These are phyloP conservation scores for Heliornis fulica DNA, from an alignment of 2,113 vertebrate species.

Conservation along the genomic window DNA sequence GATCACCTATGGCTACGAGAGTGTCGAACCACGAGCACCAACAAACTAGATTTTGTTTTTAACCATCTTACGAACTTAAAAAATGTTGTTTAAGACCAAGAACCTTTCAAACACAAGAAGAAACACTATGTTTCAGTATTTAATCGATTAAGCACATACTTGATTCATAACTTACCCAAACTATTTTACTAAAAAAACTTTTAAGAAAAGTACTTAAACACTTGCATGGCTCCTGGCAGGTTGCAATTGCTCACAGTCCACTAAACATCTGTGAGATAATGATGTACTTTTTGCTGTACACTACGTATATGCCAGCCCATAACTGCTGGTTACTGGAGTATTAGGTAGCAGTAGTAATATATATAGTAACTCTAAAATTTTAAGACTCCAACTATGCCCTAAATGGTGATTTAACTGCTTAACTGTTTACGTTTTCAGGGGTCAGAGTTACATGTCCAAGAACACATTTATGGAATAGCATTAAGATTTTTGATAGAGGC, in stretches of 20 bases:
- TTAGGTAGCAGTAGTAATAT: background rate
- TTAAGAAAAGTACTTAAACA: background rate
- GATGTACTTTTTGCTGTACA: background rate
- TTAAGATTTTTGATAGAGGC: background rate
- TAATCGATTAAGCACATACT: background rate
- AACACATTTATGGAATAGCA: background rate
- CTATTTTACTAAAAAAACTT: background rate
- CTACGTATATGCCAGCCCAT: fast-evolving
- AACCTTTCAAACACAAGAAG: background rate
- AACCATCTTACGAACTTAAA: background rate
- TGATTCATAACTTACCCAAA: background rate
- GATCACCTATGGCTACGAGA: background rate
- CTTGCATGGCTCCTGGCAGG: background rate
- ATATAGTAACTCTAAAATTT: background rate
- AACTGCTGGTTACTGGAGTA: background rate
- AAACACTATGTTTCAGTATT: background rate
- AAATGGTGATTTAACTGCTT: background rate
- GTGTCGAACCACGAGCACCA: background rate
- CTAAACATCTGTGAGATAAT: background rate
- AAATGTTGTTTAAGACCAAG: background rate
- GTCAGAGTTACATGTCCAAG: background rate
- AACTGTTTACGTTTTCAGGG: background rate
- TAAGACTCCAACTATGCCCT: background rate
- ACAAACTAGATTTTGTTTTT: background rate
- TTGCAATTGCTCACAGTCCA: background rate